Evolutionary conservation across 64 coral and sea anemone genomes (phyloP), one percentile per base, ranked within the genome.

Genomic region (Montipora capricornis): DNA sequence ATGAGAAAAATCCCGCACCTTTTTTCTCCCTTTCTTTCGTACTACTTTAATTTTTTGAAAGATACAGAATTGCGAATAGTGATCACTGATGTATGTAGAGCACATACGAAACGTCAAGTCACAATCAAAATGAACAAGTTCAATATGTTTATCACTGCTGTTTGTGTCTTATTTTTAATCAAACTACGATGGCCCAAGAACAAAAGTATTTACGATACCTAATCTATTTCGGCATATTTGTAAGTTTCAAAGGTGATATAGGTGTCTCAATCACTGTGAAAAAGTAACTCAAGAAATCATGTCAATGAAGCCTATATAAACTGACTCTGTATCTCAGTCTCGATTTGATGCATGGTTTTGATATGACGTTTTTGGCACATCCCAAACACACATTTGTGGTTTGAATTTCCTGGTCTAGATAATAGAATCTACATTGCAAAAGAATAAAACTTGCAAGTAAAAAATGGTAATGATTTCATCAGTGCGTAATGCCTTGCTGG

Each of bases 241-340:
- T 45, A 77, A 48, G 74, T 77, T 77, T 77, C 74, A 44, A 77
- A 77, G 74, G 74, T 5, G 24, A 77, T 77, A 46, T 44, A 77
- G 74, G 37, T 77, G 74, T 77, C 74, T 77, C 74, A 77, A 11
- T 77, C 74, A 77, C 74, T 12, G 74, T 47, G 13, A 77, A 46
- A 6, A 77, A 74, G 71, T 74, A 74, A 74, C 74, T 77, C 24
- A 77, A 77, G 74, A 77, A 77, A 77, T 77, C 74, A 77, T 77
- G 37, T 77, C 74, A 77, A 4, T 77, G 52, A 55, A 55, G 52
- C 52, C 52, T 55, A 55, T 55, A 55, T 55, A 77, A 77, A 77
- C 3, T 77, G 74, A 77, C 74, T 8, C 74, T 77, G 74, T 77
- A 77, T 77, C 74, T 77, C 20, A 45, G 74, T 22, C 29, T 77